Conservation (phyloP, 2,113 vertebrate genomes). For the Polypterus bichir region DNA sequence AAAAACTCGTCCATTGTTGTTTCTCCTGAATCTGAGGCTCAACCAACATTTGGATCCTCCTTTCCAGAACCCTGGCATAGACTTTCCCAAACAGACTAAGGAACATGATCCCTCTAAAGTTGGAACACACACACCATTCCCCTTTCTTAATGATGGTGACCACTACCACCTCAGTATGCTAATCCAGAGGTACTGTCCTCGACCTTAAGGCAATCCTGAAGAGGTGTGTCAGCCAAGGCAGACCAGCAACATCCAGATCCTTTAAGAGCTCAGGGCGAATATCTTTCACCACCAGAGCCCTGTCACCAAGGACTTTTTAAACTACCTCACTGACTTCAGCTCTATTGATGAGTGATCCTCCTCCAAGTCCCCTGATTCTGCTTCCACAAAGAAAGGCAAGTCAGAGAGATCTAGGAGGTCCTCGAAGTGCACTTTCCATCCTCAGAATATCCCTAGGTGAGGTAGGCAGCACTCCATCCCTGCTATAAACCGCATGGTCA, state of each 20-base stretch:
- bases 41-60: too few relatives aligned
- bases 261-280: slow-evolving; percentile 2
- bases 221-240: slow-evolving; percentile 2
- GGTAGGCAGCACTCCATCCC: too few relatives aligned
- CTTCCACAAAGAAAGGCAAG: slow-evolving; percentile 1
- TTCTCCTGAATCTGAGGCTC: too few relatives aligned
- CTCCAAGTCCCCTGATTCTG: background rate
- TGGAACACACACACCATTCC: too few relatives aligned
- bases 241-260: background rate
- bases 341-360: background rate
- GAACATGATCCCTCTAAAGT: too few relatives aligned
- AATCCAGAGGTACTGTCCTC: too few relatives aligned
- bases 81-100: too few relatives aligned
- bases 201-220: background rate
- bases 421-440: background rate
- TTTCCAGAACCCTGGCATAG: too few relatives aligned
- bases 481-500: too few relatives aligned
- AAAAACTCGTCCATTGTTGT: too few relatives aligned
- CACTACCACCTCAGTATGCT: too few relatives aligned
- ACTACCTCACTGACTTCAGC: background rate
- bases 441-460: background rate
- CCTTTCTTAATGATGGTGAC: too few relatives aligned
- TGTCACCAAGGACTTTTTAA: background rate
- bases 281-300: background rate
- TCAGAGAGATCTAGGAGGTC: background rate